Evolutionary conservation across 1,140 invertebrate genomes (phyloP).

Genomic region (Leptopilina boulardi): DNA sequence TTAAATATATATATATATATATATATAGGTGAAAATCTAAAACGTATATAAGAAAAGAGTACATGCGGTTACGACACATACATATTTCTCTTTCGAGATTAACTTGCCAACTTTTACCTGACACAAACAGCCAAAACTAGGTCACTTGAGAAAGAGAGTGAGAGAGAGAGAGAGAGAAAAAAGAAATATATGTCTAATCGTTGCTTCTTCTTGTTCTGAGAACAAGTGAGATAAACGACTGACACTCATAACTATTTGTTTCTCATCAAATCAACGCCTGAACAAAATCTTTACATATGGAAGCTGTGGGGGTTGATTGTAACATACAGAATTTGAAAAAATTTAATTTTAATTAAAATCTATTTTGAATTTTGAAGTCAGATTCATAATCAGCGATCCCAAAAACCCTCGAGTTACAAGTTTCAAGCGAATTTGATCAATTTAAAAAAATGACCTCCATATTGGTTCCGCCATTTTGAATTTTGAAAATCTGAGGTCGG

Average conservation of each 20-base stretch:
- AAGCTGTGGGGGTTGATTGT: too few species aligned
- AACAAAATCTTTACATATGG: not conserved
- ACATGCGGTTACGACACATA: conserved; percentile 19
- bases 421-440: too few species aligned
- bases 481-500: too few species aligned
- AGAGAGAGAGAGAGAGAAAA: too few species aligned
- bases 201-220: conserved; percentile 2
- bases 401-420: too few species aligned
- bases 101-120: conserved; percentile 40
- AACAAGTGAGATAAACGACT: conserved; percentile 27
- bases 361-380: too few species aligned
- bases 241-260: not conserved
- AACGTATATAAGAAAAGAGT: not conserved
- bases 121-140: conserved; percentile 28
- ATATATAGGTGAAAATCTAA: not conserved
- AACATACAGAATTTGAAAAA: too few species aligned
- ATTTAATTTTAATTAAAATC: too few species aligned
- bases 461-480: too few species aligned
- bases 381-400: too few species aligned
- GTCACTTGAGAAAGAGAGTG: conserved; percentile 1
- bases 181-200: conserved; percentile 32
- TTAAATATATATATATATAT: not conserved
- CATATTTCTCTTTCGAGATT: conserved; percentile 22
- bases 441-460: too few species aligned
- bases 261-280: not conserved